Evolutionary conservation across 2,888 invertebrate species (phyloP), one percentile per base, ranked within the genome.

Genomic region (Microdon myrmicae): DNA sequence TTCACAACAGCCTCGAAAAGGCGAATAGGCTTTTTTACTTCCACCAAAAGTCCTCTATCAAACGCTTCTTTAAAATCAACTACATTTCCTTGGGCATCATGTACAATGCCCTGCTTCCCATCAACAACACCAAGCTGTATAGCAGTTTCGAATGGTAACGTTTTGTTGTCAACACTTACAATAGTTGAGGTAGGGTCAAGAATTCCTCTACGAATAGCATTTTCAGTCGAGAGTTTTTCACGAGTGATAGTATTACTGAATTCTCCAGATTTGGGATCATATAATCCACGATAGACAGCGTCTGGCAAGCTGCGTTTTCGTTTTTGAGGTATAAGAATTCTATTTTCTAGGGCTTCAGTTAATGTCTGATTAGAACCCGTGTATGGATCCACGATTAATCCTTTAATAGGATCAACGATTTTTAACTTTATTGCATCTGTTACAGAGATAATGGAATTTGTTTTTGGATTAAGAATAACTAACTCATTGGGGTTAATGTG

Each of bases 221-320:
- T 87, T 78, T 92, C 89, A 41, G 92, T 88, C 68, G 88, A 87
- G 60, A 94, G 79, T 75, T 89, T 88, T 76, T 90, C 90, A 70
- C 88, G 87, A n/a, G 88, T 89, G 71, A 87, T 84, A 2, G 91
- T 88, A 75, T 90, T 90, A 23, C 88, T 88, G 73, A 93, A 90
- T 73, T 90, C 87, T 34, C 94, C 94, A 22, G 90, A 88, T 71
- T 86, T 85, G 0, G 90, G 89, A 81, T 96, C 92, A 73, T 94
- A 94, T 67, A 91, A 86, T n/a, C 94, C 94, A 79, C 91, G 90
- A 72, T 90, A 90, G n/a, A 95, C 89, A 2, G 94, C 94, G 81
- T 94, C 93, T 0, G 92, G 90, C 17, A 94, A 82, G 58, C 91
- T 91, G 67, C 92, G 87, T 76, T 90, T 90, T 43, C 89, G 87